Evolutionary conservation across 2,113 vertebrate genomes (phyloP).

Genomic region (Menidia beryllina): DNA sequence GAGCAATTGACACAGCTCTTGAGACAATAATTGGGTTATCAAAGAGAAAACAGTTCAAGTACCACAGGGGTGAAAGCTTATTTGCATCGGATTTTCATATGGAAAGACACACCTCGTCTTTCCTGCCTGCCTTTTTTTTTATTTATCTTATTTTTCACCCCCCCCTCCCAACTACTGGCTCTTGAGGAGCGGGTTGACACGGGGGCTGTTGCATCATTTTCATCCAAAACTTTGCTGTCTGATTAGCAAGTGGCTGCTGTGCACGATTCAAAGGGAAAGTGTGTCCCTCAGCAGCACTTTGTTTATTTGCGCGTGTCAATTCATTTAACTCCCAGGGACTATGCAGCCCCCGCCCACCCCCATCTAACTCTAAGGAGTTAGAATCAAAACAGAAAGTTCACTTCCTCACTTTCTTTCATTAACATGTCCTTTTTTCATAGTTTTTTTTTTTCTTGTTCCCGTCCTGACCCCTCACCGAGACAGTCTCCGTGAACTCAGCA

Average conservation of each 20-base stretch:
- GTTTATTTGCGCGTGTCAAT: conserved; percentile 7
- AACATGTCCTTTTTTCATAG: background rate
- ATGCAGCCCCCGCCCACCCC: conserved; percentile 35
- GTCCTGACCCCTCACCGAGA: background rate
- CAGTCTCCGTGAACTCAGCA: background rate
- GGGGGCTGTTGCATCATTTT: conserved; percentile 96
- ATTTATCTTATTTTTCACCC: too few species aligned
- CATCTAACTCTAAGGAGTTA: too few species aligned
- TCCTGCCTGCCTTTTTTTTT: conserved; percentile 82
- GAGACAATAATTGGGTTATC: conserved; percentile 99
- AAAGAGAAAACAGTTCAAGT: conserved; percentile 99
- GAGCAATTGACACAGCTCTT: conserved; percentile 99
- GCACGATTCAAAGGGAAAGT: conserved; percentile 24
- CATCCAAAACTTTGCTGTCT: conserved; percentile 91
- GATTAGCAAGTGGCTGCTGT: conserved; percentile 85
- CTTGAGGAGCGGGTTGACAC: conserved; percentile 91
- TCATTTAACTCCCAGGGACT: conserved; percentile 49
- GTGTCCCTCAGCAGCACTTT: conserved; percentile 11
- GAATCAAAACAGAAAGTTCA: conserved; percentile 49
- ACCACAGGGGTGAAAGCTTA: conserved; percentile 99
- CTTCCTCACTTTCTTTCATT: conserved; percentile 7
- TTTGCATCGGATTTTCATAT: conserved; percentile 99
- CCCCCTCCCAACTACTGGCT: conserved; percentile 74
- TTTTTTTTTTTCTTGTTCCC: too few species aligned
- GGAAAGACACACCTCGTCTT: conserved; percentile 91